These are phyloP conservation scores for Pachyseris speciosa DNA, from an alignment of 64 coral and sea anemone species.

Conservation along the genomic window DNA sequence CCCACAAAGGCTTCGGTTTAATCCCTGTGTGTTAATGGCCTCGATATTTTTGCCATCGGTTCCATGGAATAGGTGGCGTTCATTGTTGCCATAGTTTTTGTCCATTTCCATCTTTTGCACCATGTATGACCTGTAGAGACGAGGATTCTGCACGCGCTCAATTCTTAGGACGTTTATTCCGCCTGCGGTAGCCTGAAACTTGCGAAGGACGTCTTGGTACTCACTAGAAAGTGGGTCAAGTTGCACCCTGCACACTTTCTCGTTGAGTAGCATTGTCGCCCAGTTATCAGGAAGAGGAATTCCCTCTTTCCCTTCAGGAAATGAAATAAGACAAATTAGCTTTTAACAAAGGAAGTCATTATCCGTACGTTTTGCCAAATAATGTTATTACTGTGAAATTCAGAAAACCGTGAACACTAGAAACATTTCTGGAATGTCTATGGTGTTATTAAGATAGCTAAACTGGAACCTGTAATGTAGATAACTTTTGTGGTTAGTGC, in stretches of 20 bases:
- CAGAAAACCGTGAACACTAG: too few relatives aligned
- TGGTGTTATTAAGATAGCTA: too few relatives aligned
- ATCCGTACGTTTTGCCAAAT: too few relatives aligned
- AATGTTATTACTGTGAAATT: too few relatives aligned
- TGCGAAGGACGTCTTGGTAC: background rate
- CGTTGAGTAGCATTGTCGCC: background rate
- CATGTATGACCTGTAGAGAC: constrained; percentile 15
- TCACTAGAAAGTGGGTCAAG: background rate
- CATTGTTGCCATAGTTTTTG: constrained; percentile 27
- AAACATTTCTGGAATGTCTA: too few relatives aligned
- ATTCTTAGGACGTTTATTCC: constrained; percentile 2
- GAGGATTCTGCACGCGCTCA: constrained; percentile 50
- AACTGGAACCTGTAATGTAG: too few relatives aligned
- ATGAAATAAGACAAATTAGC: too few relatives aligned
- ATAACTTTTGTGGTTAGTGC: too few relatives aligned
- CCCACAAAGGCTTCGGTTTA: constrained; percentile 45
- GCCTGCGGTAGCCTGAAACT: background rate
- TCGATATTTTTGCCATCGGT: constrained; percentile 16
- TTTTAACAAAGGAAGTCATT: too few relatives aligned
- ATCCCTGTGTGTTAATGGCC: constrained; percentile 14
- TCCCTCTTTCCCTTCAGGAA: background rate
- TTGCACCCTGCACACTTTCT: background rate
- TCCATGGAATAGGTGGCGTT: constrained; percentile 42
- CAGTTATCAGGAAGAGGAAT: background rate
- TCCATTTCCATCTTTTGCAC: constrained; percentile 38